Percentiles rank a stretch among this genome's conserved stretches.
These are phyloP conservation scores for Mesorhabditis spiculigera DNA, from an alignment of 2,888 invertebrate species.

Conservation along the genomic window DNA sequence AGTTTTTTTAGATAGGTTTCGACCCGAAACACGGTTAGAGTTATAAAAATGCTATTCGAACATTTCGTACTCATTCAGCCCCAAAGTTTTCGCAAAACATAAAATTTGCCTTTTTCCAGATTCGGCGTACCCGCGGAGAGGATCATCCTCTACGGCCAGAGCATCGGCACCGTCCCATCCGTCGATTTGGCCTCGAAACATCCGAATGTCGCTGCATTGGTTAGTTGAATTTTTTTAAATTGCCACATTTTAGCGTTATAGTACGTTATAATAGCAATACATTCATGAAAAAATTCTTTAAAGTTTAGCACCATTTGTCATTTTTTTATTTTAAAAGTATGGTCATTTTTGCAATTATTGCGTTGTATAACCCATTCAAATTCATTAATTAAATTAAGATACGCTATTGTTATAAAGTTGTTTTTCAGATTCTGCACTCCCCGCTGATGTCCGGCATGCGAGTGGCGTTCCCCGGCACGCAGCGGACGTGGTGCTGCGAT, in stretches of 20 bases:
- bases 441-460: constrained; percentile 96
- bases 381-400: neutral
- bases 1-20: no score
- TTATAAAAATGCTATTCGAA: no score
- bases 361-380: neutral
- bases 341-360: no score
- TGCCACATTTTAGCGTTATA: no score
- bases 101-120: constrained; percentile 16
- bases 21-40: no score
- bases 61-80: constrained; percentile 4
- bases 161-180: constrained; percentile 96
- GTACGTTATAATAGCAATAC: no score
- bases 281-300: no score
- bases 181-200: constrained; percentile 84
- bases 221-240: no score
- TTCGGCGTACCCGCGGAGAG: constrained; percentile 88
- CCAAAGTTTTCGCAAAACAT: no score
- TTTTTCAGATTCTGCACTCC: constrained; percentile 83
- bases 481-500: constrained; percentile 75
- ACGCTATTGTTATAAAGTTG: constrained; percentile 14
- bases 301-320: neutral
- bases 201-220: constrained; percentile 35
- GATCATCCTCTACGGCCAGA: constrained; percentile 95
- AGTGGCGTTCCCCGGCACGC: constrained; percentile 91
- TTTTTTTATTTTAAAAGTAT: constrained; percentile 4